Percentiles rank a stretch among this genome's conserved stretches.
Evolutionary conservation across 1,140 invertebrate genomes (phyloP).

Genomic region (Caligus rogercresseyi): DNA sequence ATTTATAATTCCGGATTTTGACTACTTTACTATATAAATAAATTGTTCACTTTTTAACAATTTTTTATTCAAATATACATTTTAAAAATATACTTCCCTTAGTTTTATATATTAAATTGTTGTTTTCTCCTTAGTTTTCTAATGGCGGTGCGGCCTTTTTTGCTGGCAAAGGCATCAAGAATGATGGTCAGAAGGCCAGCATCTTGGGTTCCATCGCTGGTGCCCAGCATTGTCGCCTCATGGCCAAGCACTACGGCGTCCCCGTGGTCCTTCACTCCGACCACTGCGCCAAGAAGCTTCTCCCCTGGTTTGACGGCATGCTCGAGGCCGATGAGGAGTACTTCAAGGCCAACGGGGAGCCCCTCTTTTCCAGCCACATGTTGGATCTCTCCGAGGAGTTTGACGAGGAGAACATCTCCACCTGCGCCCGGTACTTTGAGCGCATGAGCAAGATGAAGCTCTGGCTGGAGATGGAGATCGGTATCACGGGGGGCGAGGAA

Average conservation of each 20-base stretch:
- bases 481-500: slow-evolving; percentile 19
- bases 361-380: slow-evolving; percentile 20
- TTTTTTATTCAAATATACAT: no score
- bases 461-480: slow-evolving; percentile 20
- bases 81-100: no score
- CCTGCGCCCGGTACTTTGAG: slow-evolving; percentile 18
- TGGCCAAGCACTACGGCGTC: slow-evolving; percentile 20
- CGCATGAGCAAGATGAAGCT: slow-evolving; percentile 16
- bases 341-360: slow-evolving; percentile 18
- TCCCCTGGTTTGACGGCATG: slow-evolving; percentile 20
- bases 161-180: slow-evolving; percentile 20
- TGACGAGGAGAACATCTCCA: slow-evolving; percentile 18
- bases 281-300: slow-evolving; percentile 19
- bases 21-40: no score
- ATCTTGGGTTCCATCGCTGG: slow-evolving; percentile 17
- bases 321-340: slow-evolving; percentile 20
- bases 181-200: slow-evolving; percentile 9
- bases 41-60: no score
- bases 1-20: no score
- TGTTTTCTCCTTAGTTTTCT: slow-evolving; percentile 12
- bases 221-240: slow-evolving; percentile 14
- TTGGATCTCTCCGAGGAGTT: slow-evolving; percentile 19
- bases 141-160: slow-evolving; percentile 20
- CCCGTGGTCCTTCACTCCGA: slow-evolving; percentile 18
- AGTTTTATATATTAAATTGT: no score